Base-by-base conservation (phyloP, 2,888 invertebrate species). In the Chymomyza fuscimana region DNA sequence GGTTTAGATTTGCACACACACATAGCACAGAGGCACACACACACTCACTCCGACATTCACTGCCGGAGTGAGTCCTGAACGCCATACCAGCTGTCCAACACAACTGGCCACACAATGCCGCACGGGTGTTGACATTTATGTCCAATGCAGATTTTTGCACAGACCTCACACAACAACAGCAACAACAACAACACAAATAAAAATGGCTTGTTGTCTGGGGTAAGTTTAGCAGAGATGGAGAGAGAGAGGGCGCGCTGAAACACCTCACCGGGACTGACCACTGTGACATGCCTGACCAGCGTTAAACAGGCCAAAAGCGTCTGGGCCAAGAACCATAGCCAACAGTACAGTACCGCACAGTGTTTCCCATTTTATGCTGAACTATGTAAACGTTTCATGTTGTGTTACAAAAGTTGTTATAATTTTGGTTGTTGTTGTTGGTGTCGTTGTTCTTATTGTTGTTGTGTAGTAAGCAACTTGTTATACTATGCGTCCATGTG, bases 391-490 rank as follows among this genome's bases (percentile, higher is more conserved):
- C 87, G 85, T 84, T 88, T 82, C 88, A 77, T 88, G 88, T 84
- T 85, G 87, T 84, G 87, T 82, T 86, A 80, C 87, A 75, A 86
- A 88, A 85, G 80, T 86, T 88, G 85, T 85, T 85, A 88, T 86
- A 85, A 88, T 85, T 85, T 88, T 61, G 15, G 25, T 36, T n/a
- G 9, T 10, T 52, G 25, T 22, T 58, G 65, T 19, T 50, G 25
- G 22, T n/a, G 9, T 10, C 32, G 25, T 22, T 58, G 58, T 29
- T 66, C 59, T 12, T 25, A 6, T 25, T 60, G 50, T 25, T 60
- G 50, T 32, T 59, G 59, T 51, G 62, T 64, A 68, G 81, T 76
- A 73, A 84, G 85, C 82, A 86, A 82, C 77, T 82, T 82, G 87
- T 84, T 82, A 52, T 52, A 56, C 22, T 56, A 51, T 62, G 61